phyloP scores from a whole-genome alignment of 1,140 invertebrate species.

The Bilobella aurantiaca region DNA sequence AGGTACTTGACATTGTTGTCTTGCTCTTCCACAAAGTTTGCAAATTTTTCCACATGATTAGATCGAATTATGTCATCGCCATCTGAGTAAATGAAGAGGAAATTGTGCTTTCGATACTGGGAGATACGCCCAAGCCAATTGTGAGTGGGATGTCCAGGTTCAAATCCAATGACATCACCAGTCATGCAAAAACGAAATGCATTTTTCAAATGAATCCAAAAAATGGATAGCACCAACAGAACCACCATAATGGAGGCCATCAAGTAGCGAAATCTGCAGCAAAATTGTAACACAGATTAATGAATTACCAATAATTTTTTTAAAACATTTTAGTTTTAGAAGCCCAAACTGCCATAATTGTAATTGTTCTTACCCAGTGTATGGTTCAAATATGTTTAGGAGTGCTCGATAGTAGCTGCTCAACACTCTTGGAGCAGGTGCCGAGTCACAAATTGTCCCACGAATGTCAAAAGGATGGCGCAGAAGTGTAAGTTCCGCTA shows the following conservation, averaged over 20 bases:
- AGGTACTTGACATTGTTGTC: slow-evolving; percentile 27
- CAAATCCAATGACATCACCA: slow-evolving; percentile 34
- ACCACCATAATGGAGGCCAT: slow-evolving; percentile 16
- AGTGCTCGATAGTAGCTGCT: slow-evolving; percentile 49
- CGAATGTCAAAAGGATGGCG: slow-evolving; percentile 48
- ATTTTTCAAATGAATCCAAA: slow-evolving; percentile 26
- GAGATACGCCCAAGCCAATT: slow-evolving; percentile 42
- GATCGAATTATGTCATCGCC: slow-evolving; percentile 51
- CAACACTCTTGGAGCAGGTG: slow-evolving; percentile 53
- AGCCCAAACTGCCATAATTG: background rate
- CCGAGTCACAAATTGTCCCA: slow-evolving; percentile 65
- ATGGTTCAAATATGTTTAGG: slow-evolving; percentile 46
- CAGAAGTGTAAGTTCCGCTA: slow-evolving; percentile 44
- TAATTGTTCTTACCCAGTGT: slow-evolving; percentile 17
- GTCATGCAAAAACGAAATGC: slow-evolving; percentile 8
- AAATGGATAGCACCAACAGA: slow-evolving; percentile 18
- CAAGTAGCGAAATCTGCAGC: slow-evolving; percentile 17
- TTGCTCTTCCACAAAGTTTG: slow-evolving; percentile 37
- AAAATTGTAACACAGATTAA: slow-evolving; percentile 3
- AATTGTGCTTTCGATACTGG: slow-evolving; percentile 52
- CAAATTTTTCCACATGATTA: slow-evolving; percentile 36
- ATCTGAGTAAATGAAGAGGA: slow-evolving; percentile 57
- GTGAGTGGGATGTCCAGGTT: slow-evolving; percentile 14
- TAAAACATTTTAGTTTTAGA: too few species aligned
- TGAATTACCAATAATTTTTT: too few species aligned